Evolutionary conservation across 2,888 invertebrate genomes (phyloP).

Genomic region (Scaptomyza parva): DNA sequence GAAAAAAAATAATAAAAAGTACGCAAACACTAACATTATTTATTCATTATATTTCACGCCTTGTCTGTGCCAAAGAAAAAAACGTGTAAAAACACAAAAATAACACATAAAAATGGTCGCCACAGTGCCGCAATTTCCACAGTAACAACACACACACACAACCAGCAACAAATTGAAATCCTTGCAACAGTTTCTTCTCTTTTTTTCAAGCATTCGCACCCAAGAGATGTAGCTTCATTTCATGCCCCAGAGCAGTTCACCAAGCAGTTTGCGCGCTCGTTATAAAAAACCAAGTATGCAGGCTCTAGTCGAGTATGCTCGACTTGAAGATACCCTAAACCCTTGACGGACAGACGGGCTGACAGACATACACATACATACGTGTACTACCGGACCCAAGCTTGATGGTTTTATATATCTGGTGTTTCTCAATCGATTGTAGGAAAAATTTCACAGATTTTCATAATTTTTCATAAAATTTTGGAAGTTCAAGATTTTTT

Average conservation of each 20-base stretch:
- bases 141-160: conserved; percentile 20
- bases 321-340: too few relatives aligned
- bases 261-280: conserved; percentile 25
- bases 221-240: conserved; percentile 54
- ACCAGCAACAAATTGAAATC: conserved; percentile 32
- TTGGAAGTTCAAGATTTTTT: too few relatives aligned
- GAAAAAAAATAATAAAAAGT: neutral
- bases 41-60: conserved; percentile 73
- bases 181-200: conserved; percentile 40
- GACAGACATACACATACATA: too few relatives aligned
- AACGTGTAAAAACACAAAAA: conserved; percentile 17
- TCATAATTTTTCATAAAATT: too few relatives aligned
- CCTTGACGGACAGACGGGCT: too few relatives aligned
- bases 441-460: too few relatives aligned
- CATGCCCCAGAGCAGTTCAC: conserved; percentile 45
- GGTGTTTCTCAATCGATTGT: too few relatives aligned
- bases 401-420: too few relatives aligned
- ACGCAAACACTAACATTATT: conserved; percentile 48
- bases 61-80: conserved; percentile 52
- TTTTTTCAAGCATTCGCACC: conserved; percentile 36
- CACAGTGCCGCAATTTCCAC: conserved; percentile 44
- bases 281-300: too few relatives aligned
- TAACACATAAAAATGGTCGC: conserved; percentile 26
- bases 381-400: too few relatives aligned
- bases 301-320: too few relatives aligned